These are phyloP conservation scores for Anniella stebbinsi DNA, from an alignment of 2,797 vertebrate species.

Conservation along the genomic window DNA sequence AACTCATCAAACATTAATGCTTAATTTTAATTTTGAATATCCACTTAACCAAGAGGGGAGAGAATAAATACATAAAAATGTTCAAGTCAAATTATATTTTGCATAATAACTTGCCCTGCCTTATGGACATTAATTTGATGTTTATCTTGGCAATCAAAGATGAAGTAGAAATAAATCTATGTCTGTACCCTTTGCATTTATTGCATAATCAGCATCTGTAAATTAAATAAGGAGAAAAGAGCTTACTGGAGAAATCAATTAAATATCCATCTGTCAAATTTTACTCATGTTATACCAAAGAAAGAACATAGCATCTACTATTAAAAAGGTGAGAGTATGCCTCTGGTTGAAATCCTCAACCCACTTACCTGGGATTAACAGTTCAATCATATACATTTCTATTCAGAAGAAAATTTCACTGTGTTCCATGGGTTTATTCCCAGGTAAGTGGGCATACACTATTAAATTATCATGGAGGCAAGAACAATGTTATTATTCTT, in stretches of 20 bases:
- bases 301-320: neutral
- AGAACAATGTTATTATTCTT: neutral
- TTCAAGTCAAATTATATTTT: conserved; percentile 30
- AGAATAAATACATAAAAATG: conserved; percentile 22
- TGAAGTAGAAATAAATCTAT: conserved; percentile 1
- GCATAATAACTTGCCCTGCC: conserved; percentile 4
- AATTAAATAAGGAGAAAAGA: conserved; percentile 17
- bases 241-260: conserved; percentile 23
- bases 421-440: neutral
- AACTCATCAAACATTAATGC: neutral
- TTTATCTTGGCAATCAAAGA: conserved; percentile 1
- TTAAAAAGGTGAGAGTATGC: conserved; percentile 1
- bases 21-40: conserved; percentile 51
- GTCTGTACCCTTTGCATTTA: neutral
- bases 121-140: conserved; percentile 35
- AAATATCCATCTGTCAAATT: neutral
- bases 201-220: neutral
- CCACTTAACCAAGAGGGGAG: conserved; percentile 34
- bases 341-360: neutral
- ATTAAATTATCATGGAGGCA: neutral
- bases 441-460: neutral
- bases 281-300: conserved; percentile 9
- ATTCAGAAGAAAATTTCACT: too few relatives aligned
- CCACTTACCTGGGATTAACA: neutral
- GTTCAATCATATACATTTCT: too few relatives aligned